Evolutionary conservation across 2,797 vertebrate genomes (phyloP), one percentile per base, ranked within the genome.

Genomic region (Astyanax mexicanus): DNA sequence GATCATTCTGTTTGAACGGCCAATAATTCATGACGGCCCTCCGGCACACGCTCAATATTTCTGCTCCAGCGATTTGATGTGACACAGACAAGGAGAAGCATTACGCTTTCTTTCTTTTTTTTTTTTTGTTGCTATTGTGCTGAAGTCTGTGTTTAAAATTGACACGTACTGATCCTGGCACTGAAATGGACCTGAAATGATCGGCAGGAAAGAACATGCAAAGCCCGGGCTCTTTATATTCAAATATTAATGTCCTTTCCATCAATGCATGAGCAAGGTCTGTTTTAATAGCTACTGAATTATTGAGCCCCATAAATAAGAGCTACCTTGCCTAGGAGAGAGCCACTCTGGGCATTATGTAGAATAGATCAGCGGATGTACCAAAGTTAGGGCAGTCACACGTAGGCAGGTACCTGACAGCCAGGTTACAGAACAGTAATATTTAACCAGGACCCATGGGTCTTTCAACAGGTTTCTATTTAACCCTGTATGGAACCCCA

Each of bases 231-330:
- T 90, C 83, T 85, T 89, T 90, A 90, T 83, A 85, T 76, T 94
- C 19, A 93, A 93, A 93, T 92, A 94, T 93, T 93, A 79, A 94
- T 93, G 92, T 74, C 68, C 74, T 81, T 83, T 92, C 90, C 92
- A 93, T 92, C 90, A 90, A 83, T 89, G 90, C 84, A 87, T 87
- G 89, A 89, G 68, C 85, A 86, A 88, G 83, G 71, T 74, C 85
- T 88, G 89, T 93, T 93, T 89, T 92, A 93, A 93, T 91, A 92
- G 82, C 89, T 79, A 76, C 76, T 94, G 68, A 89, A 94, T 93
- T 92, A 94, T 94, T 94, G 81, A 94, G 90, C 84, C 51, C 81
- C 90, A 92, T 91, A 93, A 92, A 94, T 91, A 94, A 92, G 77
- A 89, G 65, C 91, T 90, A 91, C 91, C 86, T 90, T 90, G 84